Percentiles rank a stretch among this genome's conserved stretches.
phyloP scores from a whole-genome alignment of 2,797 vertebrate species.

The Siniperca scherzeri region DNA sequence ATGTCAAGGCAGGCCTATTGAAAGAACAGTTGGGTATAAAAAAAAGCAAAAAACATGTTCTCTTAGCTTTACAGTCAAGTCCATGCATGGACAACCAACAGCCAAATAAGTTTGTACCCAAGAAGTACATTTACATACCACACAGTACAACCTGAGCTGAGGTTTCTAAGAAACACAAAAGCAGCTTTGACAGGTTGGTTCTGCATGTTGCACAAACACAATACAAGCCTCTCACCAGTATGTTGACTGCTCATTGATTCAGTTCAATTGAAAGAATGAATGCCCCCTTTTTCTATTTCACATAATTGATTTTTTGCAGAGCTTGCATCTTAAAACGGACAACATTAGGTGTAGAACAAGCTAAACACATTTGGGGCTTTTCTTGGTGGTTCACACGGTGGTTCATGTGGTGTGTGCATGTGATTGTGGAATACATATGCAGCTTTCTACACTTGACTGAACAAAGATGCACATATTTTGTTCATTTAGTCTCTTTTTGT shows the following conservation, averaged over 20 bases:
- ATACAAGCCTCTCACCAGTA: constrained; percentile 22
- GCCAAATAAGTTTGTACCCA: background rate
- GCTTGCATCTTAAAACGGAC: constrained; percentile 24
- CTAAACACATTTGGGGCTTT: background rate
- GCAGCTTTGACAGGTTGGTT: constrained; percentile 47
- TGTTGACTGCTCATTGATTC: constrained; percentile 36
- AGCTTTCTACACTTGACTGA: constrained; percentile 10
- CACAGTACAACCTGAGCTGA: constrained; percentile 19
- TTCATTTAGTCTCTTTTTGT: constrained; percentile 26
- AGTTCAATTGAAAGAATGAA: constrained; percentile 40
- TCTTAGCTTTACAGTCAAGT: background rate
- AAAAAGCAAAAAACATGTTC: background rate
- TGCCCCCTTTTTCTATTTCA: constrained; percentile 25
- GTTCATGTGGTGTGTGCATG: background rate
- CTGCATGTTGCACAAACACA: constrained; percentile 56
- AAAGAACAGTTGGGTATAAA: background rate
- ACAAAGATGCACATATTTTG: constrained; percentile 18
- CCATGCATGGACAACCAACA: background rate
- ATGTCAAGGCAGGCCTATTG: background rate
- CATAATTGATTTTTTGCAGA: constrained; percentile 48
- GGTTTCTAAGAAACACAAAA: constrained; percentile 51
- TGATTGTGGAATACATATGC: background rate
- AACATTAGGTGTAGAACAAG: constrained; percentile 12
- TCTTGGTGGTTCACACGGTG: background rate
- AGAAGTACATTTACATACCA: constrained; percentile 27